These are phyloP conservation scores for Rhincodon typus DNA, from an alignment of 2,797 vertebrate species.

Conservation along the genomic window DNA sequence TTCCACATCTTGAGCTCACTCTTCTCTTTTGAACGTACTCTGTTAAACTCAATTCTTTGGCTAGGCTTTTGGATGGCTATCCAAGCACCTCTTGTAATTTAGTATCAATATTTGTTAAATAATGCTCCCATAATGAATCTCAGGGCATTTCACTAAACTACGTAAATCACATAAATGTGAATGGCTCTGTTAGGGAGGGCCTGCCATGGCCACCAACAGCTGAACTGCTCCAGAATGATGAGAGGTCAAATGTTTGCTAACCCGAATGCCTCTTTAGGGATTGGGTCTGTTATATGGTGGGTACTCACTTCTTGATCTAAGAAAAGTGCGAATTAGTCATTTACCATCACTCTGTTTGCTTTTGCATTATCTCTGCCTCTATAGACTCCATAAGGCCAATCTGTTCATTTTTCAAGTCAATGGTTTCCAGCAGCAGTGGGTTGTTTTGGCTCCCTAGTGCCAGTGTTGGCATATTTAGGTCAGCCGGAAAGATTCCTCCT, in stretches of 20 bases:
- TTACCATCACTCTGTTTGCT: background rate
- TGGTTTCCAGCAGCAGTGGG: background rate
- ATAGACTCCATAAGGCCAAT: background rate
- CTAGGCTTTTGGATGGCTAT: background rate
- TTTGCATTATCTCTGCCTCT: background rate
- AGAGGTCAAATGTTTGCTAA: background rate
- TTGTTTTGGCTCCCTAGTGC: background rate
- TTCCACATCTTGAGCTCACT: background rate
- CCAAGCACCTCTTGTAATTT: background rate
- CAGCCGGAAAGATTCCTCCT: constrained; percentile 6
- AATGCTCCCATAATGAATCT: background rate
- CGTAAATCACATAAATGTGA: background rate
- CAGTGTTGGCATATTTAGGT: constrained; percentile 14
- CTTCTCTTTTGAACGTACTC: background rate
- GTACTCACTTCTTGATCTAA: background rate
- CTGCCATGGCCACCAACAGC: background rate
- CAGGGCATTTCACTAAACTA: too few species aligned
- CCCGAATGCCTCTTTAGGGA: background rate
- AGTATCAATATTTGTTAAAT: background rate
- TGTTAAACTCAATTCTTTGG: background rate
- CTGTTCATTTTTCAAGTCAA: constrained; percentile 7
- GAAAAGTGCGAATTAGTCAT: background rate
- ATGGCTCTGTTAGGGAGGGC: background rate
- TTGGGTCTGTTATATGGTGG: background rate
- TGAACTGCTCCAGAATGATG: background rate